Base-by-base conservation (phyloP, 1,140 invertebrate species). In the Drosophila sp. region DNA sequence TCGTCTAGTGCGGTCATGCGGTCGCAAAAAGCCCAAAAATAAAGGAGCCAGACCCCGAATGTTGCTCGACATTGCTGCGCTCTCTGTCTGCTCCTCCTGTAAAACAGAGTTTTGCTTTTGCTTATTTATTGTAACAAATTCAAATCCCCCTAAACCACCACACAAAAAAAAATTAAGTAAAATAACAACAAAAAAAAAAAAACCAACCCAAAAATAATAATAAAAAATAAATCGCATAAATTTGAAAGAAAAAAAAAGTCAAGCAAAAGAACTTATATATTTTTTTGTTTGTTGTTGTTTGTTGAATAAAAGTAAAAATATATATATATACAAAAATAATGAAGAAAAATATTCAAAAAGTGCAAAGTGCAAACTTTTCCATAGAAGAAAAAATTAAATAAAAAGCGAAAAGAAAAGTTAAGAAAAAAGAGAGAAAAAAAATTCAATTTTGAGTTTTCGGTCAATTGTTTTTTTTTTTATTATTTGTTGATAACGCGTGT, bases 1-100 rank as follows among this genome's bases (percentile, higher is more conserved):
- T 87, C 83, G 83, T 87, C 84, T 87, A 77, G 83, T 89, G 83
- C 83, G 83, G 83, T 87, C 72, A 87, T 87, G 84, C 17, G 17
- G 17, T 87, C 72, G 76, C 79, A 84, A 72, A 71, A 79, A 85
- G 81, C 82, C 66, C 25, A 50, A 25, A 50, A 73, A 72, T 58
- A 68, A 17, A 17, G 68, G 82, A 71, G 83, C 84, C 69, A 79
- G 58, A 57, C 72, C 72, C 75, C 72, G 72, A 70, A 73, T 72
- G 60, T 58, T 73, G 60, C 57, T 73, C 70, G 79, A 78, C 76
- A 78, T 86, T 80, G 79, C 70, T 80, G 70, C 78, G 83, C 78
- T 86, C 84, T 86, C 40, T 17, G 17, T 17, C 17, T 17, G 17
- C 17, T 17, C 17, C 17, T 71, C 61, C 62, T 67, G 70, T 71